Conservation (phyloP, 2,888 invertebrate species). For the Chrysina gloriosa region DNA sequence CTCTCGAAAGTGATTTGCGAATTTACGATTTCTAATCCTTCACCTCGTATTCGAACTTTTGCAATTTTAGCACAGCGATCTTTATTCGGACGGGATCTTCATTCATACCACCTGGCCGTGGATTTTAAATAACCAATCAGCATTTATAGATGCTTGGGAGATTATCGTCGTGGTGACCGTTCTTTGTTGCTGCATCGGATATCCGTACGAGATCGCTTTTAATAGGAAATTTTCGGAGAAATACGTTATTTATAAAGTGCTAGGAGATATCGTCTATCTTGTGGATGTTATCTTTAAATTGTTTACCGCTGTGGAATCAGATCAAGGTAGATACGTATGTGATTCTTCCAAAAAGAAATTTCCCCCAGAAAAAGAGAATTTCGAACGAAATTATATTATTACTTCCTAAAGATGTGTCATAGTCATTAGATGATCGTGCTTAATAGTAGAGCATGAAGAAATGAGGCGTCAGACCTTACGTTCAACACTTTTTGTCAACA, state of each 20-base stretch:
- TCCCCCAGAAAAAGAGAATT: too few species aligned
- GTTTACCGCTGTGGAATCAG: conserved; percentile 47
- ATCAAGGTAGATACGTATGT: conserved; percentile 42
- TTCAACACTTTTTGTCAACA: too few species aligned
- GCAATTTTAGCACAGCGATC: conserved; percentile 38
- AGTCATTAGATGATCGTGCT: too few species aligned
- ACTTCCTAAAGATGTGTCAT: too few species aligned
- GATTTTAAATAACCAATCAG: conserved; percentile 48
- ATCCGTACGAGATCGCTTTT: conserved; percentile 44
- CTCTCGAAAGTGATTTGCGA: conserved; percentile 32
- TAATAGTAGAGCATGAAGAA: too few species aligned
- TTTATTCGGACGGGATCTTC: conserved; percentile 48
- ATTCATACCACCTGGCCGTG: conserved; percentile 50
- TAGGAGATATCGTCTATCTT: conserved; percentile 40
- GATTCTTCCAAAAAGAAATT: too few species aligned
- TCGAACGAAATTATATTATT: too few species aligned
- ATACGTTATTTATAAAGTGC: conserved; percentile 18
- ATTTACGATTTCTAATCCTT: not conserved
- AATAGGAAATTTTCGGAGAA: conserved; percentile 25
- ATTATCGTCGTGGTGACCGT: conserved; percentile 44
- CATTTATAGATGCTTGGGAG: conserved; percentile 48
- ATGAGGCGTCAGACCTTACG: too few species aligned
- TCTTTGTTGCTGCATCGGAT: conserved; percentile 35
- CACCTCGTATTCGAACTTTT: not conserved
- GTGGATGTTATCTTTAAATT: conserved; percentile 45